Evolutionary conservation across 2,113 vertebrate genomes (phyloP).

Genomic region (Polypterus senegalus): DNA sequence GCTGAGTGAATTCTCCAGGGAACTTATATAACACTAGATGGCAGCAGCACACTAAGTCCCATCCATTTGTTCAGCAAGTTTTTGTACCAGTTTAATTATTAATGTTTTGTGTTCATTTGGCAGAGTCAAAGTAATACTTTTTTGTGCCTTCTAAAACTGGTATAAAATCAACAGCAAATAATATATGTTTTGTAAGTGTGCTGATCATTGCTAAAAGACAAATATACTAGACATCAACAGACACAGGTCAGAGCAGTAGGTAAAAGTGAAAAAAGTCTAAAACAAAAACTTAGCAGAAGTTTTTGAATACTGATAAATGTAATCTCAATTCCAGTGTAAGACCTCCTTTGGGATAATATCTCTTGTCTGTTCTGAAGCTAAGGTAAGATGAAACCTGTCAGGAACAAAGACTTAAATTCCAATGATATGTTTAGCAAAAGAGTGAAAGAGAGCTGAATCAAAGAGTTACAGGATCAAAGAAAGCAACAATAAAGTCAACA

Average conservation of each 20-base stretch:
- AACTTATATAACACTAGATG: too few species aligned
- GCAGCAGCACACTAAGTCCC: too few species aligned
- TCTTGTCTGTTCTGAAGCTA: conserved; percentile 49
- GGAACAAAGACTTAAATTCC: conserved; percentile 64
- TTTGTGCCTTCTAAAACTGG: too few species aligned
- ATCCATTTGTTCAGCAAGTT: too few species aligned
- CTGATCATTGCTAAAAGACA: too few species aligned
- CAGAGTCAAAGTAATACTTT: too few species aligned
- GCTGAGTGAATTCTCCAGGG: too few species aligned
- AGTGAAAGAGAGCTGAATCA: conserved; percentile 62
- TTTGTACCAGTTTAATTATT: too few species aligned
- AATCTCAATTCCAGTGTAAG: background rate
- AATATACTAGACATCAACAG: too few species aligned
- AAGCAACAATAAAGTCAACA: conserved; percentile 59
- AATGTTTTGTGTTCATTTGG: too few species aligned
- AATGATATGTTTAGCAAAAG: conserved; percentile 69
- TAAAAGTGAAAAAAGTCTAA: background rate
- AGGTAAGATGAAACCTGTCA: conserved; percentile 64
- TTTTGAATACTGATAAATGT: conserved; percentile 2
- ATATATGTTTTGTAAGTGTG: too few species aligned
- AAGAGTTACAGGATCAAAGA: conserved; percentile 60
- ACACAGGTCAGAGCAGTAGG: background rate
- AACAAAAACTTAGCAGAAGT: background rate
- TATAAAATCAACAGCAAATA: too few species aligned
- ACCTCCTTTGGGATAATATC: conserved; percentile 2